Base-by-base conservation (phyloP, 2,113 vertebrate species). In the Corythoichthys haematopterus region DNA sequence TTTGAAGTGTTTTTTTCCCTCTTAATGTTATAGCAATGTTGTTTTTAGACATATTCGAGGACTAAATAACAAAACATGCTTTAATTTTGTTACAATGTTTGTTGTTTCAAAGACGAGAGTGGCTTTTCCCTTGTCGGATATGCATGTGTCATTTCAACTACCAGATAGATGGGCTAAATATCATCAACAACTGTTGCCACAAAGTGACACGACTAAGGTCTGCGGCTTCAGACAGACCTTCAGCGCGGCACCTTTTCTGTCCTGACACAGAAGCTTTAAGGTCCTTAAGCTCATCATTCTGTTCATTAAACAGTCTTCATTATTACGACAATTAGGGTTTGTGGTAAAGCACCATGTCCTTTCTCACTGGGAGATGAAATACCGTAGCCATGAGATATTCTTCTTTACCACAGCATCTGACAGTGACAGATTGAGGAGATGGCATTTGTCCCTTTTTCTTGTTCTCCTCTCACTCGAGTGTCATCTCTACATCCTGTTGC, bases 181-280 rank as follows among this genome's bases (percentile, higher is more conserved):
- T 36, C 35, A 14, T 12, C 13, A 57, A 57, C 55, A 15, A 57
- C 69, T 74, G 74, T 80, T 76, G 75, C 79, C 66, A 69, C 75
- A 83, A 80, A 85, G 81, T 82, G 83, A 82, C 83, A 80, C 75
- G 70, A 60, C 85, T 80, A 86, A 51, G 51, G 69, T 69, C 72
- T 76, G 59, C 78, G 47, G 38, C 82, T 83, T 81, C 77, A 72
- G 72, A 77, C 72, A 9, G 76, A 61, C 68, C 72, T 74, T 70
- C 63, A 40, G 62, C 72, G 79, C 4, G 55, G 55, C 12, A 4
- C 55, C 4, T 36, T 56, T 57, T 36, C 33, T 36, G 55, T 33
- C 55, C 55, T 13, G 55, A 36, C 33, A 20, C 33, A 14, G 33
- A 57, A 57, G 33, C 55, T 57, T 57, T 6, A 36, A 12, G 13